Percentiles rank a stretch among this genome's conserved stretches.
Conservation (phyloP, 2,797 vertebrate genomes). For the Catamblyrhynchus diadema region DNA sequence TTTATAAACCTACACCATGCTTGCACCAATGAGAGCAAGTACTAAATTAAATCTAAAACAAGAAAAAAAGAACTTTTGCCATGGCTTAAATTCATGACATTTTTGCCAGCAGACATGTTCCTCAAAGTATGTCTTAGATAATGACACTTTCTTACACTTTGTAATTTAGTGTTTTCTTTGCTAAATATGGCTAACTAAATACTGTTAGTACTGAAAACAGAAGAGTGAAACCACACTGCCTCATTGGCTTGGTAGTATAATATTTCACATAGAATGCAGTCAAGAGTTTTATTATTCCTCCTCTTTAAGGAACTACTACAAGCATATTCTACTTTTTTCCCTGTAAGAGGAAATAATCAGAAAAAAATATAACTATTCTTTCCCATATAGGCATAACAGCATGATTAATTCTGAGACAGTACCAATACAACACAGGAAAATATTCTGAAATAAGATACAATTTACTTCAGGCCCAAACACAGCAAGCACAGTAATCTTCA, state of each 20-base stretch:
- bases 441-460: slow-evolving; percentile 23
- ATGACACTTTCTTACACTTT: slow-evolving; percentile 12
- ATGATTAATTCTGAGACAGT: slow-evolving; percentile 23
- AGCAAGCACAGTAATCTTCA: not conserved
- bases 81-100: not conserved
- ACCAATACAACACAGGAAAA: not conserved
- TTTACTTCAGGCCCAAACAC: slow-evolving; percentile 37
- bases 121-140: slow-evolving; percentile 2
- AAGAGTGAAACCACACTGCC: slow-evolving; percentile 21
- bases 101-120: slow-evolving; percentile 25
- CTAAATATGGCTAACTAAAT: slow-evolving; percentile 61
- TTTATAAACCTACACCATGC: not conserved
- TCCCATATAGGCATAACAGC: not conserved
- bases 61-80: not conserved
- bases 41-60: not conserved
- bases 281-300: not conserved
- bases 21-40: not conserved
- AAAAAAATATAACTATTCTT: not conserved
- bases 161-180: slow-evolving; percentile 56
- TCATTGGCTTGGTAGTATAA: not conserved
- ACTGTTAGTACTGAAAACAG: slow-evolving; percentile 41
- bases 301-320: not conserved
- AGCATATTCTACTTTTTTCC: not conserved
- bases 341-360: not conserved
- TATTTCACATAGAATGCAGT: not conserved